These are phyloP conservation scores for Gallinago paraguaiae DNA, from an alignment of 2,113 vertebrate genomes.

Conservation along the genomic window DNA sequence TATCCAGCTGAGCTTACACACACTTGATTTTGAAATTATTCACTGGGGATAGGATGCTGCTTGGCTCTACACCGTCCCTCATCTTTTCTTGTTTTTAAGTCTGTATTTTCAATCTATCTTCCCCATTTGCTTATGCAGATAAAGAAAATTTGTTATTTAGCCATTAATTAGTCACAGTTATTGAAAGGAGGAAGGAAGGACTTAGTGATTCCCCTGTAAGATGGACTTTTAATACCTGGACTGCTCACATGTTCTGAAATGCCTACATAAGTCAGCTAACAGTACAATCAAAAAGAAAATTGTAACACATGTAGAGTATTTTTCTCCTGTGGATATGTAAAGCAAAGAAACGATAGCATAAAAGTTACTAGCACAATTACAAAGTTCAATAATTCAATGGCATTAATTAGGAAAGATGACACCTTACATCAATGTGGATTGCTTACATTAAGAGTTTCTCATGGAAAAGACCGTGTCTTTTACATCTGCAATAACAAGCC, in stretches of 20 bases:
- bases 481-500: not conserved
- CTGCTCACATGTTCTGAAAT: not conserved
- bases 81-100: not conserved
- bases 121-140: not conserved
- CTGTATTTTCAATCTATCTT: not conserved
- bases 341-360: not conserved
- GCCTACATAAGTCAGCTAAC: not conserved
- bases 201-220: not conserved
- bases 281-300: not conserved
- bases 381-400: not conserved
- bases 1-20: not conserved
- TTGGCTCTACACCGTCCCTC: not conserved
- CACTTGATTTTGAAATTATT: not conserved
- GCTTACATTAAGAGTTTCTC: not conserved
- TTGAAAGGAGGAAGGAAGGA: not conserved
- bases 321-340: not conserved
- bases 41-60: not conserved
- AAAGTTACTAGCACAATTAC: not conserved
- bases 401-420: not conserved
- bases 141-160: not conserved
- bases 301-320: not conserved
- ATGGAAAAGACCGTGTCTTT: not conserved
- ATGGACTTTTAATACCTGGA: not conserved
- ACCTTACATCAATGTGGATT: not conserved
- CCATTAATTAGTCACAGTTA: not conserved